Percentiles rank a stretch among this genome's conserved stretches.
Conservation (phyloP, 1,140 invertebrate species). For the Cyrtorhinus lividipennis region DNA sequence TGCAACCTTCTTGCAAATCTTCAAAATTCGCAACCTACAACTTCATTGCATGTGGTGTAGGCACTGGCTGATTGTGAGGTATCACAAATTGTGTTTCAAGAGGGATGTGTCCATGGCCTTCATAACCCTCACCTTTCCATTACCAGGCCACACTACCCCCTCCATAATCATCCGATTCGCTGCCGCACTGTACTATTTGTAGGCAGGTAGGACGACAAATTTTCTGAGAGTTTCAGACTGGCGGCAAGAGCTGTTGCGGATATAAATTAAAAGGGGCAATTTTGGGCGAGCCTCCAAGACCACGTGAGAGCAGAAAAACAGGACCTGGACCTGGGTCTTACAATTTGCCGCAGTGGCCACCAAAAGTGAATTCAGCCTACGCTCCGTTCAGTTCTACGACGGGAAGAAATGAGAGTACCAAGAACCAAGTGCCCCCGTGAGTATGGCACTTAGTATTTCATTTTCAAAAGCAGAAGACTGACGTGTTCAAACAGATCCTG, state of each 20-base stretch:
- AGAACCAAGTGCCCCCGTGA: not conserved
- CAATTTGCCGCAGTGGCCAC: not conserved
- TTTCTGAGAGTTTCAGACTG: not conserved
- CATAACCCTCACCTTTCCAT: too few relatives aligned
- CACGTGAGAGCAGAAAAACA: not conserved
- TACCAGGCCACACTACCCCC: not conserved
- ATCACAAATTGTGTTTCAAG: too few relatives aligned
- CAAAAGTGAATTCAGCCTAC: not conserved
- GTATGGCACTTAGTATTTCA: not conserved
- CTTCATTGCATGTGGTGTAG: too few relatives aligned
- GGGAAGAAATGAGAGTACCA: not conserved
- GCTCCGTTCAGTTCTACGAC: not conserved
- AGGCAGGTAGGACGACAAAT: too few relatives aligned
- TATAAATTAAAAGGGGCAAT: not conserved
- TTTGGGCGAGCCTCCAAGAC: not conserved
- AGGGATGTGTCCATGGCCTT: too few relatives aligned
- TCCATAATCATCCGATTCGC: not conserved
- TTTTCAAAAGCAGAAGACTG: not conserved
- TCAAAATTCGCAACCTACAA: too few relatives aligned
- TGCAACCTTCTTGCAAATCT: too few relatives aligned
- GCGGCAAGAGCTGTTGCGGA: not conserved
- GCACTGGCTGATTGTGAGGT: too few relatives aligned
- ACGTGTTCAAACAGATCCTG: not conserved
- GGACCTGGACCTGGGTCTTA: not conserved
- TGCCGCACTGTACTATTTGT: not conserved